phyloP scores from a whole-genome alignment of 2,113 vertebrate species.

The Etheostoma cragini region DNA sequence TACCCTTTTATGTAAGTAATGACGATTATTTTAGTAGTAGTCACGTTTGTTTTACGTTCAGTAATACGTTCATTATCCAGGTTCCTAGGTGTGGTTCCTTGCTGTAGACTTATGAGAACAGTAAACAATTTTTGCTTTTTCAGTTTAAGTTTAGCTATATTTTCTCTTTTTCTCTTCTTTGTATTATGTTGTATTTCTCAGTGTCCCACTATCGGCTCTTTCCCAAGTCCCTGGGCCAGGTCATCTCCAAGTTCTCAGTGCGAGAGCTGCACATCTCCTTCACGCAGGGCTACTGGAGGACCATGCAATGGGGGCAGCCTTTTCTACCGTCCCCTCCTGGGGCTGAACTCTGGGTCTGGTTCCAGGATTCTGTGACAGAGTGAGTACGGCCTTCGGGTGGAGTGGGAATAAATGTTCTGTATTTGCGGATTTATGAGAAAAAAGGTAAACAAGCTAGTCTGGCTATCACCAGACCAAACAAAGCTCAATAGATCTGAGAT shows the following conservation, averaged over 20 bases:
- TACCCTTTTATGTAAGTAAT: too few species aligned
- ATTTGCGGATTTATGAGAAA: neutral
- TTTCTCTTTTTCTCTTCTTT: neutral
- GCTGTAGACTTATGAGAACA: neutral
- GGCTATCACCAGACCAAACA: too few species aligned
- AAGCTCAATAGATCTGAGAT: too few species aligned
- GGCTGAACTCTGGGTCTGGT: constrained; percentile 94
- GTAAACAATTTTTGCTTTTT: neutral
- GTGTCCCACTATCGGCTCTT: constrained; percentile 97
- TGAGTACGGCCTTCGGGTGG: constrained; percentile 80
- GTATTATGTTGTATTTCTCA: constrained; percentile 52
- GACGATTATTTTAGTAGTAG: neutral
- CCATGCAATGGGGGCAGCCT: constrained; percentile 93
- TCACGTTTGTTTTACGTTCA: neutral
- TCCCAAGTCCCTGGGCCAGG: constrained; percentile 94
- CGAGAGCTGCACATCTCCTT: constrained; percentile 93
- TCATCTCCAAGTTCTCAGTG: constrained; percentile 94
- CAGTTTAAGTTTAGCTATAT: neutral
- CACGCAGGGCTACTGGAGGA: constrained; percentile 94
- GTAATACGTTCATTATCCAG: neutral
- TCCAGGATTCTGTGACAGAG: constrained; percentile 92
- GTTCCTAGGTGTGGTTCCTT: neutral
- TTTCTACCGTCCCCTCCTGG: constrained; percentile 90
- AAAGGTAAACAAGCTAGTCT: too few species aligned
- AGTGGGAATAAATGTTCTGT: neutral